These are phyloP conservation scores for Melanostoma mellinum DNA, from an alignment of 2,888 invertebrate genomes.

Conservation along the genomic window DNA sequence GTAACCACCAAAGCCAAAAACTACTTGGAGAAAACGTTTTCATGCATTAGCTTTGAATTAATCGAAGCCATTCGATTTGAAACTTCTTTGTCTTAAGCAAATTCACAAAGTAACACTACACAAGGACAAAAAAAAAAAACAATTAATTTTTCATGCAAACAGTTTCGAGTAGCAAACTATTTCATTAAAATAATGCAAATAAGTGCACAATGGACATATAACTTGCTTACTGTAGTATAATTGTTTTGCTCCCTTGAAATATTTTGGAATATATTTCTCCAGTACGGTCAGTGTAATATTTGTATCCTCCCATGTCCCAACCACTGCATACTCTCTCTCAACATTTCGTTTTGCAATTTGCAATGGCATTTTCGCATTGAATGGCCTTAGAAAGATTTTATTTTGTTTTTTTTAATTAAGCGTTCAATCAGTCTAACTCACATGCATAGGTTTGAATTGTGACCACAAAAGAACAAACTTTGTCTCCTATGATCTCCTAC, in stretches of 20 bases:
- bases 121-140: not conserved
- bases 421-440: constrained; percentile 82
- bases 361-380: constrained; percentile 90
- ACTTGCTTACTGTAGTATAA: constrained; percentile 84
- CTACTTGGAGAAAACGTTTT: no score
- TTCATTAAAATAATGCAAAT: not conserved
- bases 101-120: not conserved
- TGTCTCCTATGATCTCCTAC: constrained; percentile 93
- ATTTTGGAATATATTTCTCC: constrained; percentile 91
- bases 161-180: constrained; percentile 13
- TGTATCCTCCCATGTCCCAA: constrained; percentile 92
- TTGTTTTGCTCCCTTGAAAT: constrained; percentile 89
- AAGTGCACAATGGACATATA: no score
- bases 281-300: constrained; percentile 91
- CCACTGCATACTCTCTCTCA: constrained; percentile 90
- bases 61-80: no score
- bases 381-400: constrained; percentile 85
- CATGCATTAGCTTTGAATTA: no score
- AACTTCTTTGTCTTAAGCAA: no score
- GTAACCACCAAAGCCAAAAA: no score
- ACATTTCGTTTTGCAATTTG: constrained; percentile 92
- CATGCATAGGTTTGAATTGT: constrained; percentile 90
- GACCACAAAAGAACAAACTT: constrained; percentile 94
- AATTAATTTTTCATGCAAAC: not conserved
- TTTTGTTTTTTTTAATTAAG: constrained; percentile 8